phyloP scores from a whole-genome alignment of 2,888 invertebrate genomes.

The Lithophane leautieri region DNA sequence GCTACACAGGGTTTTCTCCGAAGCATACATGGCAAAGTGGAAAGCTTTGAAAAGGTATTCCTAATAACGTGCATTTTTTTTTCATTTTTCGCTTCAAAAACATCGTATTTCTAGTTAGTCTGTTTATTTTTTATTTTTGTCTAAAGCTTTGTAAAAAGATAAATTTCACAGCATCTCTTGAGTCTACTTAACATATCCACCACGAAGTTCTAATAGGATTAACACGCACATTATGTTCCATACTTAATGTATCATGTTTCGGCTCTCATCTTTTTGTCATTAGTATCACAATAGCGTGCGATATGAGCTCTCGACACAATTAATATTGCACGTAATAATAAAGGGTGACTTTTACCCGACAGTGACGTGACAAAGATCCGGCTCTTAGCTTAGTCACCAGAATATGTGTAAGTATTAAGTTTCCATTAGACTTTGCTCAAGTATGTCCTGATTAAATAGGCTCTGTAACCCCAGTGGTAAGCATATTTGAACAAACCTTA shows the following conservation, averaged over 20 bases:
- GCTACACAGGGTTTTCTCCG: background rate
- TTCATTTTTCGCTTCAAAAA: background rate
- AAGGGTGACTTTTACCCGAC: slow-evolving; percentile 79
- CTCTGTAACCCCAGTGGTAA: slow-evolving; percentile 23
- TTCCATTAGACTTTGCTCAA: slow-evolving; percentile 63
- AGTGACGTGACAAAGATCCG: slow-evolving; percentile 55
- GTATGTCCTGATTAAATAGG: slow-evolving; percentile 42
- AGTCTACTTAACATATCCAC: slow-evolving; percentile 20
- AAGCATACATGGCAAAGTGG: slow-evolving; percentile 6
- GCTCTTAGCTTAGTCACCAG: slow-evolving; percentile 49
- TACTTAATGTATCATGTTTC: slow-evolving; percentile 64
- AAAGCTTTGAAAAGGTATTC: background rate
- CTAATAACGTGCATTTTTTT: background rate
- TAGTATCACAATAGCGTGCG: slow-evolving; percentile 70
- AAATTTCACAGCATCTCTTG: background rate
- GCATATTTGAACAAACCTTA: slow-evolving; percentile 30
- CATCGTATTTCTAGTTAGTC: background rate
- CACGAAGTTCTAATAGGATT: slow-evolving; percentile 30
- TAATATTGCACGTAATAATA: slow-evolving; percentile 79
- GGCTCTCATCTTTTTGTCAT: slow-evolving; percentile 75
- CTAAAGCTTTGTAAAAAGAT: too few species aligned
- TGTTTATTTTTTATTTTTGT: background rate
- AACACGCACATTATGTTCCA: slow-evolving; percentile 47
- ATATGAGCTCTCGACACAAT: slow-evolving; percentile 78
- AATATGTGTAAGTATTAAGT: slow-evolving; percentile 67